Evolutionary conservation across 1,140 invertebrate genomes (phyloP).

Genomic region (Drosophila kurseongensis): DNA sequence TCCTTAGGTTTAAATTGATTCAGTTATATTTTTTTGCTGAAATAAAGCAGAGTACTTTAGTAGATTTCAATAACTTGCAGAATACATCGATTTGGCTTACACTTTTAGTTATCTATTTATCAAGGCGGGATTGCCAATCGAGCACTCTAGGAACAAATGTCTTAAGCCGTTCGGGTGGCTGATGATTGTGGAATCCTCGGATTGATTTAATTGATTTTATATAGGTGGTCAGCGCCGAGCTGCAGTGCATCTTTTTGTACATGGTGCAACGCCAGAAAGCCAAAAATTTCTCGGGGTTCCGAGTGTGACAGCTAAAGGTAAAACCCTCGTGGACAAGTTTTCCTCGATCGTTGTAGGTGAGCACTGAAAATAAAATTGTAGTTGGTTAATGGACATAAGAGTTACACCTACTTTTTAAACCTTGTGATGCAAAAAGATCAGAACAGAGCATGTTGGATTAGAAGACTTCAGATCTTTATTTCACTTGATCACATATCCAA

Average conservation of each 20-base stretch:
- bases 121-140: neutral
- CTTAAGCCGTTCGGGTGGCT: conserved; percentile 42
- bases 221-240: conserved; percentile 53
- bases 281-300: conserved; percentile 36
- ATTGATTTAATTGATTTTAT: conserved; percentile 44
- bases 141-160: conserved; percentile 58
- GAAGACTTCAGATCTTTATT: conserved; percentile 56
- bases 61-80: too few relatives aligned
- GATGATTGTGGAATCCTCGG: conserved; percentile 65
- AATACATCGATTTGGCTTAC: neutral
- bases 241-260: conserved; percentile 61
- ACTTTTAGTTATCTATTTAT: neutral
- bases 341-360: conserved; percentile 70
- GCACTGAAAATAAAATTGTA: conserved; percentile 18
- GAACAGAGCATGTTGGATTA: neutral
- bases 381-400: neutral
- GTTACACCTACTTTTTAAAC: conserved; percentile 20
- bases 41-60: conserved; percentile 5
- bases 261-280: conserved; percentile 69
- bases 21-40: neutral
- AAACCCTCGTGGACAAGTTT: conserved; percentile 63
- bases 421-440: conserved; percentile 3
- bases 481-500: conserved; percentile 12
- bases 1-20: neutral
- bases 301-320: conserved; percentile 53